Evolutionary conservation across 2,888 invertebrate genomes (phyloP).

Genomic region (Caenorhabditis imperialis): DNA sequence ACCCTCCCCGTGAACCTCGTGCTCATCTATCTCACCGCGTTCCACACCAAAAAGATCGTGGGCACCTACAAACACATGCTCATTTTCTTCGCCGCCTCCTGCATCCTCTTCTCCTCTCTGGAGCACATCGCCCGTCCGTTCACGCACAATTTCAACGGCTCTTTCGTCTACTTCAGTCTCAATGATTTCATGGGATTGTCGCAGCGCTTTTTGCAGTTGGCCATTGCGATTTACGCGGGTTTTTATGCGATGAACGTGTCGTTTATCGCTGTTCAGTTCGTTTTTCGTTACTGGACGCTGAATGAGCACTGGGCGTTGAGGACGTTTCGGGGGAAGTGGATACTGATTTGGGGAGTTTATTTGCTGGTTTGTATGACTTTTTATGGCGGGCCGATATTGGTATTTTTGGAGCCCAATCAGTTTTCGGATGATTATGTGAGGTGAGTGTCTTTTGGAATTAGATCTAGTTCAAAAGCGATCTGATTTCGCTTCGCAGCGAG

Average conservation of each 20-base stretch:
- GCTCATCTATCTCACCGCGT: conserved; percentile 21
- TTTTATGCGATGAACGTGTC: conserved; percentile 6
- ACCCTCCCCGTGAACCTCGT: conserved; percentile 17
- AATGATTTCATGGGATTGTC: not conserved
- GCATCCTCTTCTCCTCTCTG: conserved; percentile 14
- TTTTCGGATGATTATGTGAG: conserved; percentile 19
- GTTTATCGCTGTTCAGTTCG: conserved; percentile 17
- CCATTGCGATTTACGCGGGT: conserved; percentile 11
- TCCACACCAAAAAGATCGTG: conserved; percentile 10
- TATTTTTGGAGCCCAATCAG: conserved; percentile 3
- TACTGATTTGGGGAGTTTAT: conserved; percentile 10
- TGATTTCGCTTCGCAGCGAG: no score
- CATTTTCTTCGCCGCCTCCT: conserved; percentile 6
- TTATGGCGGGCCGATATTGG: conserved; percentile 1
- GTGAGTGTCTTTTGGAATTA: no score
- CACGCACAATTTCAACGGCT: conserved; percentile 25
- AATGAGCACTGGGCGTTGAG: not conserved
- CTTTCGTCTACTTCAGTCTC: conserved; percentile 21
- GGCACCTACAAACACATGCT: conserved; percentile 26
- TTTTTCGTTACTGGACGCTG: conserved; percentile 19
- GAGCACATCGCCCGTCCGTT: conserved; percentile 15
- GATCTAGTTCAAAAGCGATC: no score
- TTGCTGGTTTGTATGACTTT: not conserved
- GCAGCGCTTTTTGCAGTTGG: not conserved
- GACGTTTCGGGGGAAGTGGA: not conserved